These are phyloP conservation scores for Apamea monoglypha DNA, from an alignment of 2,888 invertebrate species.

Conservation along the genomic window DNA sequence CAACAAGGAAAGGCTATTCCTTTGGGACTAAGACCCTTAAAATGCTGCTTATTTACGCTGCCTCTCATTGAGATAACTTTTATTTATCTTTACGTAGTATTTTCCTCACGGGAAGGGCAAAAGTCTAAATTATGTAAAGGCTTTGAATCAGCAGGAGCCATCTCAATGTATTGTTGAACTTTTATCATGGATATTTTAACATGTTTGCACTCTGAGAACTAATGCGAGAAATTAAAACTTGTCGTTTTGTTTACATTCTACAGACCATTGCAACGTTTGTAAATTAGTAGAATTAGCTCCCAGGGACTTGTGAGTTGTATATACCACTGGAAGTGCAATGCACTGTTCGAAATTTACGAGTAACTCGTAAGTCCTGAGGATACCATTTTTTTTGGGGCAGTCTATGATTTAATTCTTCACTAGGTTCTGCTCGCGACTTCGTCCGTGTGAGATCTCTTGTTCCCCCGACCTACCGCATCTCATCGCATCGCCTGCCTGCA, in stretches of 20 bases:
- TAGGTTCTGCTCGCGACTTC: no score
- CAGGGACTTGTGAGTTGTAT: neutral
- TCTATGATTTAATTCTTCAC: neutral
- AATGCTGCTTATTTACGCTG: slow-evolving; percentile 67
- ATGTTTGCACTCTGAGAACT: neutral
- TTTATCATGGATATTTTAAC: slow-evolving; percentile 21
- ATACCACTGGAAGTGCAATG: neutral
- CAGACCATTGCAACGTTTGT: neutral
- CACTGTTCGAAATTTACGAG: neutral
- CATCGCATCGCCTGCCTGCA: no score
- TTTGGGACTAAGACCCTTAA: slow-evolving; percentile 62
- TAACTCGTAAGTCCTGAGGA: neutral
- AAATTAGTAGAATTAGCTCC: neutral
- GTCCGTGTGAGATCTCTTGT: no score
- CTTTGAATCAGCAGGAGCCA: slow-evolving; percentile 19
- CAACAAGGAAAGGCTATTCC: slow-evolving; percentile 71
- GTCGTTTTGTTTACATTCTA: neutral
- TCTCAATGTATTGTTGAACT: slow-evolving; percentile 27
- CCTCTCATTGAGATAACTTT: slow-evolving; percentile 62
- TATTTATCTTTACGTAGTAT: slow-evolving; percentile 61
- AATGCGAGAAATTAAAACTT: neutral
- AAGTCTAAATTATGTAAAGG: slow-evolving; percentile 51
- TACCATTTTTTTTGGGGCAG: neutral
- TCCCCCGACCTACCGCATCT: no score
- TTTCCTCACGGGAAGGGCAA: slow-evolving; percentile 52